These are phyloP conservation scores for Jacana jacana DNA, from an alignment of 2,113 vertebrate genomes.

Conservation along the genomic window DNA sequence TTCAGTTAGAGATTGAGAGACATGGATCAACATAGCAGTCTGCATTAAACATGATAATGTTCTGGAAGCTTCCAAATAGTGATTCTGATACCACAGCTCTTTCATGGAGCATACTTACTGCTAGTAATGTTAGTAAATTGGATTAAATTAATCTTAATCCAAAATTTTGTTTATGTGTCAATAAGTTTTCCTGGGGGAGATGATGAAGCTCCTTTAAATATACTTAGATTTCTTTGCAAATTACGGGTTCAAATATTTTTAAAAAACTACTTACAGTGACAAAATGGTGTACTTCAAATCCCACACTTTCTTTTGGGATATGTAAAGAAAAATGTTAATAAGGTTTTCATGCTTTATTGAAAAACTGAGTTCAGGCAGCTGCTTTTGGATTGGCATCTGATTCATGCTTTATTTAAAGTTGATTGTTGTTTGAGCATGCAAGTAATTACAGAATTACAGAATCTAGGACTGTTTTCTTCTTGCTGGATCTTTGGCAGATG, in stretches of 20 bases:
- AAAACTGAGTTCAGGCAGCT: background rate
- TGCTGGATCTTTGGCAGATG: background rate
- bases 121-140: background rate
- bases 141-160: background rate
- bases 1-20: background rate
- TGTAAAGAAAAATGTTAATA: background rate
- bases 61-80: background rate
- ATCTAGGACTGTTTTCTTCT: background rate
- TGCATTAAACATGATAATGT: background rate
- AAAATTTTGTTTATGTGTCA: background rate
- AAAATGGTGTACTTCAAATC: background rate
- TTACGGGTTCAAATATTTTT: background rate
- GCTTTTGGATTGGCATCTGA: background rate
- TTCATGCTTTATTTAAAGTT: background rate
- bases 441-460: background rate
- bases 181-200: background rate
- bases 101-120: background rate
- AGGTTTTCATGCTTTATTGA: background rate
- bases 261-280: background rate
- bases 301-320: background rate
- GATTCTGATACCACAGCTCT: background rate
- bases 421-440: background rate
- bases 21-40: background rate
- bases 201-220: background rate
- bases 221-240: background rate